A percentile compares a stretch with the other conserved stretches of the same genome.
phyloP scores from a whole-genome alignment of 1,140 invertebrate genomes.

The Riptortus pedestris region DNA sequence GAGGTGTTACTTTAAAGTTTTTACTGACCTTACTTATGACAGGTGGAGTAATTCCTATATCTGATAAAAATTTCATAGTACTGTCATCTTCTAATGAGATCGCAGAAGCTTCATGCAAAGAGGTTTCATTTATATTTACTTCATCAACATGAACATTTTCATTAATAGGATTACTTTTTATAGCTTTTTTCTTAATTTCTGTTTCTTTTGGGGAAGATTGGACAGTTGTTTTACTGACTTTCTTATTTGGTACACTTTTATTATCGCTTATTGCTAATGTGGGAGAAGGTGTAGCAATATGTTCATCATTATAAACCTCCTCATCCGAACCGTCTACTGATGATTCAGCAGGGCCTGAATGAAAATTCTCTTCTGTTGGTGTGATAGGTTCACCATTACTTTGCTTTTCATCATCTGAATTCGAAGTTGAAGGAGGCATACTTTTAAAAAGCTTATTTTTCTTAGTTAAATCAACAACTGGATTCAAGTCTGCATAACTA shows the following conservation, averaged over 20 bases:
- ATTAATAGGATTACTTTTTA: too few relatives aligned
- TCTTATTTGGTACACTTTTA: neutral
- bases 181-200: too few relatives aligned
- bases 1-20: neutral
- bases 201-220: too few relatives aligned
- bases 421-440: neutral
- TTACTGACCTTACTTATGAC: neutral
- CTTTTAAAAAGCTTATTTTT: neutral
- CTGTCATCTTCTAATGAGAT: neutral
- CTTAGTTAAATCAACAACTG: neutral
- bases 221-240: neutral
- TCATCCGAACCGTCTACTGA: neutral
- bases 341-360: neutral
- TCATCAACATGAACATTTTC: too few relatives aligned
- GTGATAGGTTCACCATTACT: neutral
- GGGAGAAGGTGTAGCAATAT: neutral
- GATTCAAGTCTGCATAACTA: slow-evolving; percentile 8
- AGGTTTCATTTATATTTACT: neutral
- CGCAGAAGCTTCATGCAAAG: neutral
- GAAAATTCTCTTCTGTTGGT: neutral
- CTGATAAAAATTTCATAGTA: neutral
- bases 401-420: too few relatives aligned
- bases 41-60: neutral
- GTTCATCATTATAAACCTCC: neutral
- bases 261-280: neutral